These are phyloP conservation scores for Erynnis tages DNA, from an alignment of 2,888 invertebrate species.

Conservation along the genomic window DNA sequence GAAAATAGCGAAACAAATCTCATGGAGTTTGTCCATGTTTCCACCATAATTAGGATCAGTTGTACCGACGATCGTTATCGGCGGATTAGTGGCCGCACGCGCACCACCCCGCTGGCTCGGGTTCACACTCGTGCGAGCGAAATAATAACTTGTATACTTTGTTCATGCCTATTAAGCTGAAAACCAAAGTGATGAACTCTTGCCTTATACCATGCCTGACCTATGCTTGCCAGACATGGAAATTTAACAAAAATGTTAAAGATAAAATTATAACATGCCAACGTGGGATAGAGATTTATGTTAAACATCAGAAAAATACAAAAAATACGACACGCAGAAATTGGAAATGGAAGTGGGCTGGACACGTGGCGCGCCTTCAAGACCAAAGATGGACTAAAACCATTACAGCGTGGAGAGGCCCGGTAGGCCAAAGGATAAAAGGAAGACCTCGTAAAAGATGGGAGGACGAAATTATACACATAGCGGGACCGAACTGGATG, in stretches of 20 bases:
- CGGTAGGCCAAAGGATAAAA: constrained; percentile 18
- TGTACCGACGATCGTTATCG: constrained; percentile 14
- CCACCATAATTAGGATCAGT: too few relatives aligned
- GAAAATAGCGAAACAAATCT: too few relatives aligned
- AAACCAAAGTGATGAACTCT: constrained; percentile 15
- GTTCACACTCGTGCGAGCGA: constrained; percentile 9
- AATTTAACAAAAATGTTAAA: background rate
- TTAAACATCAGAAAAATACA: constrained; percentile 12
- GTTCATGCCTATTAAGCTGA: constrained; percentile 12
- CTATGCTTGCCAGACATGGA: too few relatives aligned
- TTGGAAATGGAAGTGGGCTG: constrained; percentile 25
- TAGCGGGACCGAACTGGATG: constrained; percentile 23
- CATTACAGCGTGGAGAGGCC: constrained; percentile 23
- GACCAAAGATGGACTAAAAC: constrained; percentile 26
- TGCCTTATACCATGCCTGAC: constrained; percentile 21
- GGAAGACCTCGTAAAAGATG: constrained; percentile 23
- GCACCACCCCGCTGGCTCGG: background rate
- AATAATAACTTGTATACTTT: background rate
- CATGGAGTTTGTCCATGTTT: too few relatives aligned
- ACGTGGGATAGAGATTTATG: too few relatives aligned
- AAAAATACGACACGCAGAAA: constrained; percentile 17
- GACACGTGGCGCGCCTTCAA: constrained; percentile 15
- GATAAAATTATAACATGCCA: background rate
- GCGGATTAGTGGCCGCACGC: constrained; percentile 16
- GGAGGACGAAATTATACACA: constrained; percentile 23